phyloP scores from a whole-genome alignment of 2,797 vertebrate species.

The Petrocephalus schoutedeni region DNA sequence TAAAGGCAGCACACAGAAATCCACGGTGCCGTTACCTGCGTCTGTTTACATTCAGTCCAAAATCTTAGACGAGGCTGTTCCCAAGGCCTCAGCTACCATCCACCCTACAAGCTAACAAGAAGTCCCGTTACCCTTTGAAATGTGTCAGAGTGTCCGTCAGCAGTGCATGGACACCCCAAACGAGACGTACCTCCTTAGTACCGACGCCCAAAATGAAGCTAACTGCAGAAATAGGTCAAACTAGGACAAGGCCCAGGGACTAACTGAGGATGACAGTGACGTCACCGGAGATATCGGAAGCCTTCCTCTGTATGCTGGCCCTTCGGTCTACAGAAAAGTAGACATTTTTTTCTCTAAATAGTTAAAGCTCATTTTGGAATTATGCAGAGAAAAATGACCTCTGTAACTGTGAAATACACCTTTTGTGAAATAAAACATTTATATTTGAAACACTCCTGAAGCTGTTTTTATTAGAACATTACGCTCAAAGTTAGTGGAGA shows the following conservation, averaged over 20 bases:
- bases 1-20: not conserved
- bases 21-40: not conserved
- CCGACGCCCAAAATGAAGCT: not conserved
- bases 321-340: not conserved
- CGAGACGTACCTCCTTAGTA: not conserved
- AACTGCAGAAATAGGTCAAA: not conserved
- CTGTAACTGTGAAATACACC: conserved; percentile 17
- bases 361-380: not conserved
- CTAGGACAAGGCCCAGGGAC: not conserved
- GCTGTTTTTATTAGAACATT: not conserved
- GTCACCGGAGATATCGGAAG: not conserved
- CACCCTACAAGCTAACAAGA: not conserved
- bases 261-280: not conserved
- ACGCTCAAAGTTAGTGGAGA: not conserved
- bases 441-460: conserved; percentile 14
- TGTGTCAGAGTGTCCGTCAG: not conserved
- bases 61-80: not conserved
- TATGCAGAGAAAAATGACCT: conserved; percentile 9
- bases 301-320: not conserved
- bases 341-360: not conserved
- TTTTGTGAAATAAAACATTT: conserved; percentile 23
- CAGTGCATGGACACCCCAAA: not conserved
- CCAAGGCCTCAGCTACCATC: not conserved
- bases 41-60: not conserved
- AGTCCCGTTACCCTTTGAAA: not conserved